These are phyloP conservation scores for Poecilus cupreus DNA, from an alignment of 2,888 invertebrate genomes.

Conservation along the genomic window DNA sequence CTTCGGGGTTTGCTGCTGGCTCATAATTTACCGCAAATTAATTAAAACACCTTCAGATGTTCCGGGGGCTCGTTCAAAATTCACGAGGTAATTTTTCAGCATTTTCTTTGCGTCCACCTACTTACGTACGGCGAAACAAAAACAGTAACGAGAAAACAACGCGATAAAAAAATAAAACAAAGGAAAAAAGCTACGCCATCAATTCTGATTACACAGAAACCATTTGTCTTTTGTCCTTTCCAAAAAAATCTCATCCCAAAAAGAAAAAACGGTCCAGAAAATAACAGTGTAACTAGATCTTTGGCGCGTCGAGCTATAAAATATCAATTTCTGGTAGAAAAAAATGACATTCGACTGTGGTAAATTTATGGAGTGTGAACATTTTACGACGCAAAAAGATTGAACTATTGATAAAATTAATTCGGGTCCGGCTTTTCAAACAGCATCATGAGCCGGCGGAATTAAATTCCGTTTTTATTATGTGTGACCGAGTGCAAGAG, in stretches of 20 bases:
- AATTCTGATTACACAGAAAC: conserved; percentile 59
- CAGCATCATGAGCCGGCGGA: conserved; percentile 10
- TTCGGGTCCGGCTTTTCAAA: conserved; percentile 1
- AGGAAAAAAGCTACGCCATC: conserved; percentile 58
- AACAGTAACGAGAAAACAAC: conserved; percentile 59
- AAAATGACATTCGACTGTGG: neutral
- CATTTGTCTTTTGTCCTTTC: conserved; percentile 58
- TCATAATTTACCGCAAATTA: conserved; percentile 37
- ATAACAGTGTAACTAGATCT: conserved; percentile 25
- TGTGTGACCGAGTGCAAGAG: conserved; percentile 20
- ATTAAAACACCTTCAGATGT: conserved; percentile 40
- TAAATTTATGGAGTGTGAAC: conserved; percentile 44
- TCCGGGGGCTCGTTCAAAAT: conserved; percentile 43
- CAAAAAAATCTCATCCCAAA: conserved; percentile 45
- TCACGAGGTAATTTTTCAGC: conserved; percentile 51
- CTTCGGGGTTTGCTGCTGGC: neutral
- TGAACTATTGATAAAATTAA: conserved; percentile 40
- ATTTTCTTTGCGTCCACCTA: conserved; percentile 52
- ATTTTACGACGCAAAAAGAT: conserved; percentile 29
- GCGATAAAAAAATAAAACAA: conserved; percentile 59
- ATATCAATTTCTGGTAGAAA: neutral
- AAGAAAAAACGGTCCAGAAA: conserved; percentile 20
- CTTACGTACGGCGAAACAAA: conserved; percentile 44
- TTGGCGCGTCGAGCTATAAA: neutral
- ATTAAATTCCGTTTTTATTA: conserved; percentile 34